These are phyloP conservation scores for Tetramorium parvispinum DNA, from an alignment of 1,140 invertebrate species.

Conservation along the genomic window DNA sequence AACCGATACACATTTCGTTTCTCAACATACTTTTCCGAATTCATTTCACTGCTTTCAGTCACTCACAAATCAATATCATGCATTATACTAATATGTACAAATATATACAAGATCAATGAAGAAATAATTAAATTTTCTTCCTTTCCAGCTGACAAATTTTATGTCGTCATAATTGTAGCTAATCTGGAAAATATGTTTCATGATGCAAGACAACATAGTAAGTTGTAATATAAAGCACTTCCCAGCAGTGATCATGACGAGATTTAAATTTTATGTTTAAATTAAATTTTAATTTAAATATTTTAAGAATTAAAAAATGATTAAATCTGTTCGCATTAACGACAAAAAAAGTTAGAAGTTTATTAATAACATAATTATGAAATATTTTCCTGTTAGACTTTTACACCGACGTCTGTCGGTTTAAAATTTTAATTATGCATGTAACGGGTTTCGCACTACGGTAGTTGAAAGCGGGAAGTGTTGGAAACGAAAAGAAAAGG, in stretches of 20 bases:
- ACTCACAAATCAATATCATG: constrained; percentile 11
- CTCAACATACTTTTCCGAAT: neutral
- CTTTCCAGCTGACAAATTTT: neutral
- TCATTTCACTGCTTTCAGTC: neutral
- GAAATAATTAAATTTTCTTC: neutral
- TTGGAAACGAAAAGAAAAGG: constrained; percentile 5
- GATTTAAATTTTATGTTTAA: neutral
- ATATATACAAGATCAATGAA: constrained; percentile 1
- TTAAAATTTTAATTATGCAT: neutral
- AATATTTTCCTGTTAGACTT: neutral
- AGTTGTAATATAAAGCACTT: neutral
- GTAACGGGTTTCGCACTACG: neutral
- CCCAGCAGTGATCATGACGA: neutral
- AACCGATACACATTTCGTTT: neutral
- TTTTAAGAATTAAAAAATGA: neutral
- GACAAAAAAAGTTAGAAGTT: neutral
- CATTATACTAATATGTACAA: constrained; percentile 26
- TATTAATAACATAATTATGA: neutral
- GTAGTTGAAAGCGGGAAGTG: neutral
- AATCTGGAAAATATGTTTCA: constrained; percentile 28
- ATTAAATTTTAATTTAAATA: too few species aligned
- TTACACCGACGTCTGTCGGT: neutral
- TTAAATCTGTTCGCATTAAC: neutral
- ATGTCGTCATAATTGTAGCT: neutral
- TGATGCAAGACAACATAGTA: neutral